A percentile compares a stretch with the other conserved stretches of the same genome.
Evolutionary conservation across 1,140 invertebrate genomes (phyloP).

Genomic region (Apis cerana): DNA sequence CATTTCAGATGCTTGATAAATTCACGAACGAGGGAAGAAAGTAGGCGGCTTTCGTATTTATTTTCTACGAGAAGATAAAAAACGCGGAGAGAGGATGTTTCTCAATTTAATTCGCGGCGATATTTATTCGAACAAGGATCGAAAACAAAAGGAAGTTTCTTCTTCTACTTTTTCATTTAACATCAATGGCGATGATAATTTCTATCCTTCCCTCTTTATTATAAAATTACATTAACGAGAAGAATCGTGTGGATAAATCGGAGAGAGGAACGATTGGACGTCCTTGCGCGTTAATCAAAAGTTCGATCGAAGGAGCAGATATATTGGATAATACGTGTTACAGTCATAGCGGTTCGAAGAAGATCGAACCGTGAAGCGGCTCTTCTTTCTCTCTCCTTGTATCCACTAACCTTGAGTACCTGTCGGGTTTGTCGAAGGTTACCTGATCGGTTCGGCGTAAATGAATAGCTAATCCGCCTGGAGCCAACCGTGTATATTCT

Average conservation of each 20-base stretch:
- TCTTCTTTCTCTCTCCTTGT: constrained; percentile 40
- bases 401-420: constrained; percentile 49
- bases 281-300: constrained; percentile 11
- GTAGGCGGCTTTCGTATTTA: constrained; percentile 1
- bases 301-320: constrained; percentile 10
- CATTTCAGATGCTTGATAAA: constrained; percentile 24
- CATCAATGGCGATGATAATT: background rate
- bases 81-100: background rate
- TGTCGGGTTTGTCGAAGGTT: constrained; percentile 40
- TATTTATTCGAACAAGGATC: background rate
- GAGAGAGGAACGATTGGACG: background rate
- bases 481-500: constrained; percentile 20
- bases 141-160: background rate
- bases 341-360: background rate
- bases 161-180: background rate
- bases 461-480: constrained; percentile 49
- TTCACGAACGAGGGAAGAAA: constrained; percentile 14
- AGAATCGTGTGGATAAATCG: background rate
- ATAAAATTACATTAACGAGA: background rate
- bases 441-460: constrained; percentile 51
- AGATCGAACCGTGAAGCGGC: background rate
- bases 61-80: background rate
- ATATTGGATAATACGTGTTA: constrained; percentile 15
- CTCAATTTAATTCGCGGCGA: background rate
- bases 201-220: background rate